phyloP scores from a whole-genome alignment of 2,113 vertebrate genomes.

The Peromyscus californicus region DNA sequence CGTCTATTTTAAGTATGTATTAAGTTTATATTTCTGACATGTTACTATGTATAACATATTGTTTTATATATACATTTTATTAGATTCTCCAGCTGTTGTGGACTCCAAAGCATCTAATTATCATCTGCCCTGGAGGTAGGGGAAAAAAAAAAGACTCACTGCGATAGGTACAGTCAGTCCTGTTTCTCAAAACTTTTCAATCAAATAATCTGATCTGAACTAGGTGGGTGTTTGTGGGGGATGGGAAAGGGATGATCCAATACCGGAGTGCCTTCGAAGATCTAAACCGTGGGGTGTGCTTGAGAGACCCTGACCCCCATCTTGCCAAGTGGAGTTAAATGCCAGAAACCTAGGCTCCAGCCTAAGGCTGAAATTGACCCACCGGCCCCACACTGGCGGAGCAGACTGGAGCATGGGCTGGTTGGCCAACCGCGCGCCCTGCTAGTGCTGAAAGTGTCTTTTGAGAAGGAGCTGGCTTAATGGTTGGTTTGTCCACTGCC shows the following conservation, averaged over 20 bases:
- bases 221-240: too few relatives aligned
- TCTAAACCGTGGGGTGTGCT: background rate
- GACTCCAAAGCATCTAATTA: background rate
- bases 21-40: background rate
- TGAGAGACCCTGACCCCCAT: background rate
- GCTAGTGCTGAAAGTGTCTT: background rate
- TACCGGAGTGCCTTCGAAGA: background rate
- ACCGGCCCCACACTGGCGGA: background rate
- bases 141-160: background rate
- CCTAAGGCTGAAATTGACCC: background rate
- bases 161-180: background rate
- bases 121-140: background rate
- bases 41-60: background rate
- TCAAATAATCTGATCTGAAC: background rate
- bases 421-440: background rate
- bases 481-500: background rate
- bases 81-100: background rate
- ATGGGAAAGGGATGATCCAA: background rate
- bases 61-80: background rate
- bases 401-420: fast-evolving
- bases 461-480: background rate
- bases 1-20: background rate
- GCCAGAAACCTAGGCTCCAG: fast-evolving
- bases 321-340: background rate
- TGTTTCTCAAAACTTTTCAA: background rate